Evolutionary conservation across 2,797 vertebrate genomes (phyloP), one percentile per base, ranked within the genome.

Genomic region (Oryzias sinensis): DNA sequence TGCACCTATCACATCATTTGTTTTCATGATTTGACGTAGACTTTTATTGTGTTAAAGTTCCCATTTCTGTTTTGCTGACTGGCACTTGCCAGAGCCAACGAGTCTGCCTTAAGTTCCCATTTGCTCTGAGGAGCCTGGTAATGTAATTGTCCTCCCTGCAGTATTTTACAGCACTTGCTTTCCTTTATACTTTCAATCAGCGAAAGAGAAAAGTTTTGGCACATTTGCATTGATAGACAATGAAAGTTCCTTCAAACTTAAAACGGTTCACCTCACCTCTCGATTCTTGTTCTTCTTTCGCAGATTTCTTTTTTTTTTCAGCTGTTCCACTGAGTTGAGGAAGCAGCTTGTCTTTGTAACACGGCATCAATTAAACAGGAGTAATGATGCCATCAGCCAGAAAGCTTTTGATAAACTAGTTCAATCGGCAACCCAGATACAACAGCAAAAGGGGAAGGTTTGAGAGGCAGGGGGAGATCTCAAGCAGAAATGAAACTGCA

Each of bases 301-400:
- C 14, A 13, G 44, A 20, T 43, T n/a, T 13, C 6, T 62, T 56
- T 68, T 49, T 45, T 68, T 44, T 45, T 41, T 65, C 60, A 15
- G 56, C 65, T 15, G 63, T 53, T 68, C 65, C 63, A 65, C 45
- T 40, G 62, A 54, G 33, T 72, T 55, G 64, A 69, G 74, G 33
- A 62, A 76, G 62, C 74, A 73, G 77, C 75, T 78, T 77, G 77
- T 74, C 67, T 61, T 68, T 24, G 65, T 79, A 68, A 62, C 65
- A 80, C 60, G 44, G 43, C 80, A 78, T 86, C 53, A 82, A 81
- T 79, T 80, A 85, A 87, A 80, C 80, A 85, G 40, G 49, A 24
- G 54, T 29, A 4, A 61, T 66, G 70, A 76, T 56, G 51, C 67
- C 74, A 74, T 69, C 66, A 67, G 62, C 62, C 6, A 59, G 66